phyloP scores from a whole-genome alignment of 2,113 vertebrate species.

The Pseudonaja textilis region DNA sequence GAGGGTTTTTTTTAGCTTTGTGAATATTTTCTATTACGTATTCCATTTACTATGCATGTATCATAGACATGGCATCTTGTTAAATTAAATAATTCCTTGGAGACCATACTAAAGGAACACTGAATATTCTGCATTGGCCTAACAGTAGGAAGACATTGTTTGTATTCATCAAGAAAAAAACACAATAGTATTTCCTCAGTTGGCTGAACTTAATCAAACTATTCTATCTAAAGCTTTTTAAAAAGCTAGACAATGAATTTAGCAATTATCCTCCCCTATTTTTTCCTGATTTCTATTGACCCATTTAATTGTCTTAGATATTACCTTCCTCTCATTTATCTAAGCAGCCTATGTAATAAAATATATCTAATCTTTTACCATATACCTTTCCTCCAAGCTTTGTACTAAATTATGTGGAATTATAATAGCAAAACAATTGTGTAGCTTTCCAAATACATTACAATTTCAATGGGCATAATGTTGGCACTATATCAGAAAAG shows the following conservation, averaged over 20 bases:
- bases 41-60: not conserved
- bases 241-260: slow-evolving; percentile 22
- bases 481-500: slow-evolving; percentile 51
- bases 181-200: not conserved
- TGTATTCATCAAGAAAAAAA: not conserved
- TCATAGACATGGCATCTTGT: not conserved
- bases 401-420: not conserved
- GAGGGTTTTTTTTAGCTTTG: not conserved
- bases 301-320: slow-evolving; percentile 36
- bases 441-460: slow-evolving; percentile 40
- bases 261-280: not conserved
- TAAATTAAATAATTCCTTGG: not conserved
- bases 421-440: not conserved
- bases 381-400: slow-evolving; percentile 13
- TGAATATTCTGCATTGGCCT: not conserved
- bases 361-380: slow-evolving; percentile 6
- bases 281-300: slow-evolving; percentile 27
- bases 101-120: not conserved
- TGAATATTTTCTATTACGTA: not conserved
- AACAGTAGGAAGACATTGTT: not conserved
- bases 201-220: not conserved
- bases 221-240: not conserved
- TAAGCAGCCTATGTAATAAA: not conserved
- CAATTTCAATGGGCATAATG: slow-evolving; percentile 53
- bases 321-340: not conserved